Evolutionary conservation across 2,797 vertebrate genomes (phyloP).

Genomic region (Lacerta agilis): DNA sequence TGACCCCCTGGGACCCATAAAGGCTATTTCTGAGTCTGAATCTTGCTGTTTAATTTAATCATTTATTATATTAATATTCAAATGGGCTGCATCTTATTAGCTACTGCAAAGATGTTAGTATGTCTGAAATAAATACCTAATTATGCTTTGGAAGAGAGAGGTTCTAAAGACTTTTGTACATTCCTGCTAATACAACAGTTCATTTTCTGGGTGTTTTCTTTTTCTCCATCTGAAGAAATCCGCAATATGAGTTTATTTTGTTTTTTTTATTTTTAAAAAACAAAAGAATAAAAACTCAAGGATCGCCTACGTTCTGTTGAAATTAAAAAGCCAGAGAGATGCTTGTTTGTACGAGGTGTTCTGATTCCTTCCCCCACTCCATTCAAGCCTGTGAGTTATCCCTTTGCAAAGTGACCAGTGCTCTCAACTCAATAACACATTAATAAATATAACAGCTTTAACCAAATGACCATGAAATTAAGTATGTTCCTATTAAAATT

Average conservation of each 20-base stretch:
- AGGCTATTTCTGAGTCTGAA: conserved; percentile 89
- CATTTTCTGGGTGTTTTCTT: conserved; percentile 76
- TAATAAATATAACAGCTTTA: conserved; percentile 78
- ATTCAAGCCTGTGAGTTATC: conserved; percentile 55
- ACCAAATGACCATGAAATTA: conserved; percentile 79
- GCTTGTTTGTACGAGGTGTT: conserved; percentile 27
- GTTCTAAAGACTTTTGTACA: conserved; percentile 83
- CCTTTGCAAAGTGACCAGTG: conserved; percentile 68
- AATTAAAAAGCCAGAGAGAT: conserved; percentile 52
- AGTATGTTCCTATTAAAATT: conserved; percentile 74
- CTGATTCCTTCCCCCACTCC: not conserved
- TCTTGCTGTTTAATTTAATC: conserved; percentile 90
- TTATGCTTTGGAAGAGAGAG: conserved; percentile 85
- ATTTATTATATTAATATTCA: conserved; percentile 91
- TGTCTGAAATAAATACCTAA: conserved; percentile 87
- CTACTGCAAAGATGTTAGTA: conserved; percentile 85
- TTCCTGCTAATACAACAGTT: conserved; percentile 83
- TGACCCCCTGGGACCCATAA: conserved; percentile 86
- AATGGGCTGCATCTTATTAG: conserved; percentile 88
- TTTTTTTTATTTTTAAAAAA: conserved; percentile 38
- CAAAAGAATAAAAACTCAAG: conserved; percentile 70
- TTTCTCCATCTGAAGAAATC: conserved; percentile 77
- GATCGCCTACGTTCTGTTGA: conserved; percentile 66
- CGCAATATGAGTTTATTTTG: conserved; percentile 71
- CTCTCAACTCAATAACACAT: conserved; percentile 71